Base-by-base conservation (phyloP, 1,140 invertebrate genomes). In the Aphidius gifuensis region DNA sequence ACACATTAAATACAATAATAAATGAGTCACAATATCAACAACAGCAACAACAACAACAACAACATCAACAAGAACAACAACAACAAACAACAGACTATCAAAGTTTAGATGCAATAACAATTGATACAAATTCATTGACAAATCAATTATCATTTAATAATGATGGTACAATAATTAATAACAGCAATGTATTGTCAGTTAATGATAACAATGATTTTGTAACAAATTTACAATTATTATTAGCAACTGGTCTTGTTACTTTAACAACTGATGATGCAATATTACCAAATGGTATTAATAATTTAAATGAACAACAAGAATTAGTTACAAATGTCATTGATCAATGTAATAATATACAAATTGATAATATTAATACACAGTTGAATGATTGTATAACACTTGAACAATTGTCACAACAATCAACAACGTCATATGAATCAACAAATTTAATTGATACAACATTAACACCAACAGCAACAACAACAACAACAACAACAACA, bases 151-250 rank as follows among this genome's bases (percentile, higher is more conserved):
- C 69, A 4, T 77, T 77, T 9, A 74, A 72, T n/a, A 38, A 63
- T 0, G 70, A 74, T 11, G 64, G 64, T 5, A 71, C 68, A 2
- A 68, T 71, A 43, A 38, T 72, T 38, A 74, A 70, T 49, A 71
- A 74, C 53, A 66, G 68, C 0, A 32, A 32, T 32, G 64, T 71
- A 7, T 47, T 78, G 0, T 69, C 73, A 0, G 49, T 75, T 4
- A 74, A 70, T 11, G 76, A 76, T 23, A 72, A 67, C 11, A 77
- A 75, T 64, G 71, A 78, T 48, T 40, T 77, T 5, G 75, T 77
- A 0, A 71, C 74, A 5, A 76, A 77, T 69, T 60, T 78, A 5
- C 73, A 76, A 16, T 78, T 74, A 40, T 58, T 76, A 23, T 16
- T 78, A 4, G 67, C 73, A 0, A 71, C 75, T 53, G 75, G 74